Evolutionary conservation across 53 echinoderm and acorn worm species (phyloP), one percentile per base, ranked within the genome.

Genomic region (Arbacia lixula): DNA sequence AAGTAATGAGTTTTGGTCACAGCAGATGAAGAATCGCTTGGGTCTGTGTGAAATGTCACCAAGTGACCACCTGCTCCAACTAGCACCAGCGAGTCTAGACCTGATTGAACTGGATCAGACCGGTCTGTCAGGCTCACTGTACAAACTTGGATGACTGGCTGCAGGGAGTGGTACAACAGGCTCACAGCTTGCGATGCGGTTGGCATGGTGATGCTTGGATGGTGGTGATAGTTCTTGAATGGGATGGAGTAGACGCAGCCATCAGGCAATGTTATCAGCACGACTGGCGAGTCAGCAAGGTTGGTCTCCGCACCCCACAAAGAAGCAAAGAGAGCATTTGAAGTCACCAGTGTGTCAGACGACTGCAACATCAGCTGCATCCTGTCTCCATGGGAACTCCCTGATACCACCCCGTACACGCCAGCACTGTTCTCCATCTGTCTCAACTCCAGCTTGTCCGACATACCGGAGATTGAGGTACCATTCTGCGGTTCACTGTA

Each of bases 261-360:
- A 81, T 81, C 82, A 8, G 82, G 82, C 19, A 81, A 33, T n/a
- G 82, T 49, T 9, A 81, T 50, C 30, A 81, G 21, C 29, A 63
- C 31, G 6, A 81, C 82, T 1, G 82, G 82, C 19, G 63, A 81
- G 49, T 81, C 82, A 12, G 63, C 43, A 4, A 81, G 82, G 24
- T 81, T 81, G 14, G 64, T 30, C 24, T 62, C 82, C 32, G 82
- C 39, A 26, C 82, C 81, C 62, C 62, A 81, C 62, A 81, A 31
- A 4, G 46, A 31, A 21, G 62, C 64, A 32, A 81, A 81, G 64
- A 81, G 50, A 8, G 62, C 32, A 46, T 81, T 64, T 10, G 82
- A 81, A 5, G 33, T 81, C 82, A 52, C 52, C 19, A 81, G 62
- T 8, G 49, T 42, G 64, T 30, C 32, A 43, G 62, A 63, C 0